Evolutionary conservation across 2,888 invertebrate genomes (phyloP).

Genomic region (Pteria penguin): DNA sequence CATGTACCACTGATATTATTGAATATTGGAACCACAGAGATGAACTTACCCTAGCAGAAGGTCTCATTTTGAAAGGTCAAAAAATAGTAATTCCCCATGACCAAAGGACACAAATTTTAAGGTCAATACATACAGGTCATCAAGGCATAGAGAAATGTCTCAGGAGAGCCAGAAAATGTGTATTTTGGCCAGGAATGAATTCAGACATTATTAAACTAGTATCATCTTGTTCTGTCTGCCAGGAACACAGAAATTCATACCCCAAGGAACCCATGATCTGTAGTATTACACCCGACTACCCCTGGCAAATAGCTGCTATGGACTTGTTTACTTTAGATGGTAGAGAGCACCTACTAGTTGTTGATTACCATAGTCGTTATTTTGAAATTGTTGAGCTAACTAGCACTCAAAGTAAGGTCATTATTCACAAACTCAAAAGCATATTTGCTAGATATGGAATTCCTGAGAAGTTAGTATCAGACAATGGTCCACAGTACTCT

Average conservation of each 20-base stretch:
- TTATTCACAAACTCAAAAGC: conserved; percentile 1
- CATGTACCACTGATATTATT: conserved; percentile 16
- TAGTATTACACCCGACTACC: conserved; percentile 20
- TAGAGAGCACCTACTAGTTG: too few relatives aligned
- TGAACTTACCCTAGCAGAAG: conserved; percentile 24
- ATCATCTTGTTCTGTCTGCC: conserved; percentile 20
- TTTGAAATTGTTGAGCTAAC: conserved; percentile 18
- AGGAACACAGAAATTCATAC: conserved; percentile 31
- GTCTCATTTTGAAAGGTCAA: conserved; percentile 43
- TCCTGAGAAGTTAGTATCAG: conserved; percentile 2
- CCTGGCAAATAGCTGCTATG: conserved; percentile 41
- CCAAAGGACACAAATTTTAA: conserved; percentile 31
- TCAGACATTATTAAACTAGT: conserved; percentile 27
- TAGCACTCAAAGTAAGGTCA: neutral
- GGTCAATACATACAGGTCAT: conserved; percentile 22
- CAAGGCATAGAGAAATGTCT: too few relatives aligned
- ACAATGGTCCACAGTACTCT: too few relatives aligned
- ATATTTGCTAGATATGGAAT: conserved; percentile 4
- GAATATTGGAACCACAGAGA: conserved; percentile 34
- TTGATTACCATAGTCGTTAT: conserved; percentile 4
- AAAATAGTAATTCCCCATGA: too few relatives aligned
- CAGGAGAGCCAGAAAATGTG: conserved; percentile 37
- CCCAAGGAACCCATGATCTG: conserved; percentile 36
- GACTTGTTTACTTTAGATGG: too few relatives aligned
- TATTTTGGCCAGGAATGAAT: conserved; percentile 39